Conservation (phyloP, 2,113 vertebrate species). For the Columba livia region DNA sequence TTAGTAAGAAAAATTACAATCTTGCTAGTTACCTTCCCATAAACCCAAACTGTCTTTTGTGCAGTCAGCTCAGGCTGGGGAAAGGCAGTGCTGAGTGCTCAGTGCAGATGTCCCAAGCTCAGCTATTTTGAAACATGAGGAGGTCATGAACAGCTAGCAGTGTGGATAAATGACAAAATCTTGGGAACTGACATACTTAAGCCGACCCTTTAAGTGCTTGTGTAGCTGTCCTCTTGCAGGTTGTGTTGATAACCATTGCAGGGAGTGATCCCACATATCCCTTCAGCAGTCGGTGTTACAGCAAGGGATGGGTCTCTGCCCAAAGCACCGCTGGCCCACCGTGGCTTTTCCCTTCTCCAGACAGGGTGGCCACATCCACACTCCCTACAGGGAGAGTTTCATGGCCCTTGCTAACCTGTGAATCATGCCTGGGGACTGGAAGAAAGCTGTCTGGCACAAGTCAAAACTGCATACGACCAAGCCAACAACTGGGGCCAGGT, state of each 20-base stretch:
- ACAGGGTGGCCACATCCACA: neutral
- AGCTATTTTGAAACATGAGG: neutral
- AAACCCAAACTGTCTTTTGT: neutral
- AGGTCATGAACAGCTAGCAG: neutral
- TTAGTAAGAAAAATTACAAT: neutral
- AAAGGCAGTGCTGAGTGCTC: neutral
- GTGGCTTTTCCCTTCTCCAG: neutral
- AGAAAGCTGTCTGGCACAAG: neutral
- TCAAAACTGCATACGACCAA: neutral
- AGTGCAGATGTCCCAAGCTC: neutral
- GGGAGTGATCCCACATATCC: neutral
- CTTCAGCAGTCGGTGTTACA: neutral
- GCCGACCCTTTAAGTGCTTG: neutral
- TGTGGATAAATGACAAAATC: neutral
- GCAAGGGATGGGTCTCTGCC: neutral
- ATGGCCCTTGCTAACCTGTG: neutral
- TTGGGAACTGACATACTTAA: neutral
- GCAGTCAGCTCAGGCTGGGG: neutral
- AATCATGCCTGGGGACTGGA: neutral
- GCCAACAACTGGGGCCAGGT: accelerated
- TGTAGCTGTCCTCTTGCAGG: neutral
- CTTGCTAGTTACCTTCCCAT: neutral
- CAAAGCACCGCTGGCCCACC: neutral
- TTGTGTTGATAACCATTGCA: neutral
- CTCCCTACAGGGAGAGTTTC: neutral